Conservation (phyloP, 2,888 invertebrate genomes). For the Lochmaea crataegi region DNA sequence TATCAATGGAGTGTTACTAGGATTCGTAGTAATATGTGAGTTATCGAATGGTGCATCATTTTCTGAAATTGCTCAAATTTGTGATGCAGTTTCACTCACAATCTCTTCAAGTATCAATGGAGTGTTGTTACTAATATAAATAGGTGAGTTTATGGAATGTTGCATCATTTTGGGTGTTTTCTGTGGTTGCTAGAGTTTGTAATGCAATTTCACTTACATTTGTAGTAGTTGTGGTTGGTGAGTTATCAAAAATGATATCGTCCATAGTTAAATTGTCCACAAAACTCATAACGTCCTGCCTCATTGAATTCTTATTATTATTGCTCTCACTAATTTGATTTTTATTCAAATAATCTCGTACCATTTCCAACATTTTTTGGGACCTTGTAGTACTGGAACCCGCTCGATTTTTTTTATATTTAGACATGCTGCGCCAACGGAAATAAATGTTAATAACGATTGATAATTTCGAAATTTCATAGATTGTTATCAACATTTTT, state of each 20-base stretch:
- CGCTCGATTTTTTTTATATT: constrained; percentile 6
- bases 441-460: constrained; percentile 14
- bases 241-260: constrained; percentile 16
- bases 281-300: constrained; percentile 14
- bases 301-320: constrained; percentile 2
- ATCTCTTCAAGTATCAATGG: constrained; percentile 11
- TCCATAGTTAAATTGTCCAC: constrained; percentile 14
- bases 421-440: constrained; percentile 10
- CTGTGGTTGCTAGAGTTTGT: constrained; percentile 13
- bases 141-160: constrained; percentile 11
- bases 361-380: no score
- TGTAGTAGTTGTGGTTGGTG: constrained; percentile 8
- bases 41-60: no score
- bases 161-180: constrained; percentile 17
- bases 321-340: no score
- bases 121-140: constrained; percentile 14
- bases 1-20: no score
- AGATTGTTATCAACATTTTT: no score
- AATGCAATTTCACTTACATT: constrained; percentile 14
- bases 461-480: no score
- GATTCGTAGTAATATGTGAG: no score
- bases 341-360: no score
- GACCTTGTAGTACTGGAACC: not conserved
- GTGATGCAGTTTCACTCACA: constrained; percentile 5
- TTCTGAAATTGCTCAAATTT: no score